These are phyloP conservation scores for Speoplatyrhinus poulsoni DNA, from an alignment of 2,113 vertebrate species.

Conservation along the genomic window DNA sequence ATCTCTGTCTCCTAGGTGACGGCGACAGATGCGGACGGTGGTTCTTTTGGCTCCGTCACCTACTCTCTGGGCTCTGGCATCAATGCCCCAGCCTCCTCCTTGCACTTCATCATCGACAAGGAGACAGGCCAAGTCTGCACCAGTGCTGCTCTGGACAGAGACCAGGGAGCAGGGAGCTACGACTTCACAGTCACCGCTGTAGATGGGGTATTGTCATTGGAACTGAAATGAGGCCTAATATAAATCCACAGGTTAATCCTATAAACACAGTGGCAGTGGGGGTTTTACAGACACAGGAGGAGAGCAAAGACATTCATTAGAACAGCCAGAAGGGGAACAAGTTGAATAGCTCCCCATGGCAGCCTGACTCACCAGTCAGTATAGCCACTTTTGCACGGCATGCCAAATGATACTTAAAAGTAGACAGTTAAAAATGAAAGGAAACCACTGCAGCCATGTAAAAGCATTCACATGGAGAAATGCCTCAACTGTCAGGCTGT, in stretches of 20 bases:
- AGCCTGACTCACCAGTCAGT: slow-evolving; percentile 28
- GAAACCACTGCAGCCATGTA: slow-evolving; percentile 68
- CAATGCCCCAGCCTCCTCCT: slow-evolving; percentile 70
- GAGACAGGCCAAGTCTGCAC: slow-evolving; percentile 90
- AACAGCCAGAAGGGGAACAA: slow-evolving; percentile 17
- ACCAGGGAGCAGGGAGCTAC: slow-evolving; percentile 83
- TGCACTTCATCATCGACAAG: slow-evolving; percentile 84
- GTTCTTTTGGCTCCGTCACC: slow-evolving; percentile 84
- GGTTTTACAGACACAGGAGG: slow-evolving; percentile 38
- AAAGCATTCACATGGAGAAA: slow-evolving; percentile 69
- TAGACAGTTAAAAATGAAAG: slow-evolving; percentile 58
- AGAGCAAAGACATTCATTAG: slow-evolving; percentile 19
- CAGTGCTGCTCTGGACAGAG: slow-evolving; percentile 81
- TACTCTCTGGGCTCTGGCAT: slow-evolving; percentile 89
- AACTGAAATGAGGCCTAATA: slow-evolving; percentile 46
- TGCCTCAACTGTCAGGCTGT: slow-evolving; percentile 66
- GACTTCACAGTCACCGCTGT: slow-evolving; percentile 91
- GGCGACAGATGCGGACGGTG: slow-evolving; percentile 90
- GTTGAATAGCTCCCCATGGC: slow-evolving; percentile 48
- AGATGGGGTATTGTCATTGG: slow-evolving; percentile 85
- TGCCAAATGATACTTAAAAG: slow-evolving; percentile 61
- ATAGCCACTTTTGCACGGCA: slow-evolving; percentile 48
- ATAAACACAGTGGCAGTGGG: slow-evolving; percentile 46
- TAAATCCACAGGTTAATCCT: slow-evolving; percentile 52
- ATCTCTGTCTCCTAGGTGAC: slow-evolving; percentile 80